Percentiles rank a stretch among this genome's conserved stretches.
Conservation (phyloP, 2,797 vertebrate species). For the Xerus rutilus region DNA sequence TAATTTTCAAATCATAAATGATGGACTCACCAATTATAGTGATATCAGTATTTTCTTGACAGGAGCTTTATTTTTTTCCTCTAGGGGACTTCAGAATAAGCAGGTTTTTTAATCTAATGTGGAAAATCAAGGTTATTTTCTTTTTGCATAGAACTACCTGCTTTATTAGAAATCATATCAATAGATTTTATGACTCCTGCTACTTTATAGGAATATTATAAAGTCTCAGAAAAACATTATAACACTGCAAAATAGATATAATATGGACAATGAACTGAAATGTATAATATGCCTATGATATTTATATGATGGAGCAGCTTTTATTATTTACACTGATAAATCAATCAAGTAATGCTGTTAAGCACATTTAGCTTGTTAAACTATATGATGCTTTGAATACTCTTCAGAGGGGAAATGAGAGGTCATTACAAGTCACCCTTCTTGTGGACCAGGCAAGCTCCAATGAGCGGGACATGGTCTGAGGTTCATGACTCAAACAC, state of each 20-base stretch:
- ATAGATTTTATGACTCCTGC: not conserved
- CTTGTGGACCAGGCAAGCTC: no score
- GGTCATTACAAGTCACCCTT: not conserved
- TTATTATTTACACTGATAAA: no score
- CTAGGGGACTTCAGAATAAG: not conserved
- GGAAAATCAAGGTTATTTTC: not conserved
- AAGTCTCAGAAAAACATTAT: not conserved
- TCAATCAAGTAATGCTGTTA: no score
- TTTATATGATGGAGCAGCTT: no score
- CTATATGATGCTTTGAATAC: no score
- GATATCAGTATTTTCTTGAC: not conserved
- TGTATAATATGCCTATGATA: no score
- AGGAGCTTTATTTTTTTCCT: not conserved
- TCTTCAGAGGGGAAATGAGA: no score
- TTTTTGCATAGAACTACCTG: rapidly evolving
- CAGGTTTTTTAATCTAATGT: rapidly evolving
- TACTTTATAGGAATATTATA: not conserved
- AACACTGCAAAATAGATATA: not conserved
- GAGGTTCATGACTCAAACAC: no score
- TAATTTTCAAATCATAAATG: conserved; percentile 62
- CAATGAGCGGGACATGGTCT: no score
- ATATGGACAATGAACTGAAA: not conserved
- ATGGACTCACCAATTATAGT: not conserved
- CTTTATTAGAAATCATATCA: not conserved
- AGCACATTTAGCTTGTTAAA: no score